phyloP scores from a whole-genome alignment of 2,888 invertebrate genomes.

The Ophioninae sp. region DNA sequence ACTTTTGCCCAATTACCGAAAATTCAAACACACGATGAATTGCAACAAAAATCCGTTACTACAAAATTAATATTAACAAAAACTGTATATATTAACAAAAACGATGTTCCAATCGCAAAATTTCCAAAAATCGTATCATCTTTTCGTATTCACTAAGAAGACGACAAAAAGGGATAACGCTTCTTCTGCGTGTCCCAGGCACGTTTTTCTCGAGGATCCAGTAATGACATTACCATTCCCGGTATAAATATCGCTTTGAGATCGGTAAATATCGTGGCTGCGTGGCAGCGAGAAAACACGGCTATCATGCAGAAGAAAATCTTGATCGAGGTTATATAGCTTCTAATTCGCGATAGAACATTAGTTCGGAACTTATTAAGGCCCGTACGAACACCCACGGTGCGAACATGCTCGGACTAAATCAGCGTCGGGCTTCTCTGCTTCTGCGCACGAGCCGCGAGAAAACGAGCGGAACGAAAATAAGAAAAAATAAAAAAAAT shows the following conservation, averaged over 20 bases:
- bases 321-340: slow-evolving; percentile 32
- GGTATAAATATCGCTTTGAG: background rate
- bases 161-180: background rate
- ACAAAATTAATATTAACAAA: too few species aligned
- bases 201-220: background rate
- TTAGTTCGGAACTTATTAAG: slow-evolving; percentile 70
- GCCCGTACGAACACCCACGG: slow-evolving; percentile 67
- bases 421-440: slow-evolving; percentile 60
- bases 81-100: background rate
- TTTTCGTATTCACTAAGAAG: background rate
- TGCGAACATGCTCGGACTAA: slow-evolving; percentile 70
- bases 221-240: background rate
- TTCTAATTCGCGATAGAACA: slow-evolving; percentile 77
- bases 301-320: slow-evolving; percentile 35
- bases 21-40: too few species aligned
- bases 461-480: background rate
- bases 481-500: slow-evolving; percentile 9
- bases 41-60: too few species aligned
- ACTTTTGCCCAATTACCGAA: too few species aligned
- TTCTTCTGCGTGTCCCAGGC: background rate
- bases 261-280: background rate
- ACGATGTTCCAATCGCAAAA: background rate
- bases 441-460: slow-evolving; percentile 18
- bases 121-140: background rate
- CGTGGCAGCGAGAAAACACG: background rate